phyloP scores from a whole-genome alignment of 2,113 vertebrate genomes.

The Ceyx cyanopectus region DNA sequence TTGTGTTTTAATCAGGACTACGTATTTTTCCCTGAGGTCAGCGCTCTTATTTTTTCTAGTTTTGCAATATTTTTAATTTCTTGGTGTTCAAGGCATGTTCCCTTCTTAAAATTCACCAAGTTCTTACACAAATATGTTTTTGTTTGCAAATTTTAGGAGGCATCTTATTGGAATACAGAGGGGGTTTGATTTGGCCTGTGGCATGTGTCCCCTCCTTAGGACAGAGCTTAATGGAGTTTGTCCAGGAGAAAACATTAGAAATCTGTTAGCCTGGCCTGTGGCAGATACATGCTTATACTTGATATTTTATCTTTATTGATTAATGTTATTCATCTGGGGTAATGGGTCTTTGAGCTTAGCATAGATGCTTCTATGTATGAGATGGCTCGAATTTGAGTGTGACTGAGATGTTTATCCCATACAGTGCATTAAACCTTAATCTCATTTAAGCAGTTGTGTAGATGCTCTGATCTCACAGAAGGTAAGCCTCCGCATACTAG shows the following conservation, averaged over 20 bases:
- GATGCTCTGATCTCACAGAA: no score
- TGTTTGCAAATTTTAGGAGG: background rate
- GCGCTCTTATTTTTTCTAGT: background rate
- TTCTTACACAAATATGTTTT: background rate
- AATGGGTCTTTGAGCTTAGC: background rate
- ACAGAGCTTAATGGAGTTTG: background rate
- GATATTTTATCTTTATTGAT: background rate
- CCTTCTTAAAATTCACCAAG: background rate
- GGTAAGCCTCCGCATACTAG: background rate
- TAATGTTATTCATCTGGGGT: background rate
- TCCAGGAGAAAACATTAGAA: background rate
- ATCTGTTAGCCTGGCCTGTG: background rate
- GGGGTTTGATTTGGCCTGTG: background rate
- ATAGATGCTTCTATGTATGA: background rate
- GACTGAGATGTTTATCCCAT: background rate
- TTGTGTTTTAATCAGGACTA: fast-evolving
- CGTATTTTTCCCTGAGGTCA: fast-evolving
- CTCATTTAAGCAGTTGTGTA: background rate
- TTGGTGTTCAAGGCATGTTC: background rate
- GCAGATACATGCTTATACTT: background rate
- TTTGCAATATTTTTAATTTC: background rate
- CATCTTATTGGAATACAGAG: background rate
- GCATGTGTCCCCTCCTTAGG: background rate
- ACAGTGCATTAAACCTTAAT: background rate
- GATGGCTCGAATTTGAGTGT: background rate